phyloP scores from a whole-genome alignment of 2,113 vertebrate species.

The Rhea pennata region DNA sequence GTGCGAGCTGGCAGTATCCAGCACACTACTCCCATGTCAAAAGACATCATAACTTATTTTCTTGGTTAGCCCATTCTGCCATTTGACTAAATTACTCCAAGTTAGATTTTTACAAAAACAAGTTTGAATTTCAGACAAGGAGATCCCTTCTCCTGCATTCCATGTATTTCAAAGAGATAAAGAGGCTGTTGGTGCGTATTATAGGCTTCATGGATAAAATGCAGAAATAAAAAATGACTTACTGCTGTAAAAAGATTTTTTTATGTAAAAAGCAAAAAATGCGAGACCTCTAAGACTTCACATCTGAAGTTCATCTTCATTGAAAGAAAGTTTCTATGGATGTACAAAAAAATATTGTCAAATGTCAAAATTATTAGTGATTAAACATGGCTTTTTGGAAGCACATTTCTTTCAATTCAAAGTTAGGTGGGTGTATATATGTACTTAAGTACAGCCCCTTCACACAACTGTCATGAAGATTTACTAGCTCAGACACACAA shows the following conservation, averaged over 20 bases:
- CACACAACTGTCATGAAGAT: conserved; percentile 6
- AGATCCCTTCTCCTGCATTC: background rate
- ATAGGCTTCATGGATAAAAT: background rate
- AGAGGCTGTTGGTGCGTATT: background rate
- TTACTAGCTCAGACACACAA: background rate
- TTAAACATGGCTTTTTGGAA: conserved; percentile 13
- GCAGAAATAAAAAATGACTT: background rate
- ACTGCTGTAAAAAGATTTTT: background rate
- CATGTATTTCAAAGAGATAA: background rate
- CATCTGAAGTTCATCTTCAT: background rate
- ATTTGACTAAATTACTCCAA: background rate
- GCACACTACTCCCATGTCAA: background rate
- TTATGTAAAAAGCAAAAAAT: background rate
- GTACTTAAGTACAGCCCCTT: background rate
- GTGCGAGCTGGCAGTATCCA: background rate
- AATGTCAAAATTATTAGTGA: background rate
- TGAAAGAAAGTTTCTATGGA: background rate
- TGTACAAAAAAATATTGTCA: background rate
- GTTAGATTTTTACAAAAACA: background rate
- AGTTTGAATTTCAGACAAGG: conserved; percentile 4
- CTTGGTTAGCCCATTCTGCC: background rate
- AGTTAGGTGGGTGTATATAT: background rate
- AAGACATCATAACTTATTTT: background rate
- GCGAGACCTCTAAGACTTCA: background rate
- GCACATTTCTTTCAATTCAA: background rate